Percentiles rank a stretch among this genome's conserved stretches.
Evolutionary conservation across 2,113 vertebrate genomes (phyloP).

Genomic region (Sebastes schlegelii): DNA sequence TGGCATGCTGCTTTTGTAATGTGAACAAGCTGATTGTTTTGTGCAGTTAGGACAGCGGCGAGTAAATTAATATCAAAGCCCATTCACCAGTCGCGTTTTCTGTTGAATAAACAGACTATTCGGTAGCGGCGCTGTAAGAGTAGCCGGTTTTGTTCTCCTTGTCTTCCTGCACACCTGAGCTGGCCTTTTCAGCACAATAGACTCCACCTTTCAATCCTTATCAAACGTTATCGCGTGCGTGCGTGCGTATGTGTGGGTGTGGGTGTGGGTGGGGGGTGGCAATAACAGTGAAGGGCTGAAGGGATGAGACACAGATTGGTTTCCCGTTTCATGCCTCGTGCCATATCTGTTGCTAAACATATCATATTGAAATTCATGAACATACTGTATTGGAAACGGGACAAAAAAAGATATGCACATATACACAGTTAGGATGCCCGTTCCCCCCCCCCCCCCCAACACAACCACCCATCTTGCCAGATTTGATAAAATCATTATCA

Average conservation of each 20-base stretch:
- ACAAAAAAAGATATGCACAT: constrained; percentile 35
- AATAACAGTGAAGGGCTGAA: constrained; percentile 43
- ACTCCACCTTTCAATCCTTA: constrained; percentile 58
- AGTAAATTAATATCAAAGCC: constrained; percentile 26
- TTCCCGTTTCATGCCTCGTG: constrained; percentile 53
- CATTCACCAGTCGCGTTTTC: neutral
- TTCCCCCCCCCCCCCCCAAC: constrained; percentile 1
- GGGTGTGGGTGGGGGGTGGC: constrained; percentile 1
- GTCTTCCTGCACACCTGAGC: constrained; percentile 50
- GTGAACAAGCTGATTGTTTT: constrained; percentile 29
- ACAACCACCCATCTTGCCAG: constrained; percentile 61
- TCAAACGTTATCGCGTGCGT: constrained; percentile 47
- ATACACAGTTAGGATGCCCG: constrained; percentile 19
- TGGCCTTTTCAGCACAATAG: constrained; percentile 46
- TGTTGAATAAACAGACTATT: constrained; percentile 9
- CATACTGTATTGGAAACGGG: constrained; percentile 52
- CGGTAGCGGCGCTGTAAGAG: neutral
- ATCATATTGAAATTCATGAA: constrained; percentile 63
- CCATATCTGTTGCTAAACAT: constrained; percentile 46
- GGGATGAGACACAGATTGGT: constrained; percentile 48
- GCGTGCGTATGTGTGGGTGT: constrained; percentile 6
- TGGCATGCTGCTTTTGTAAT: constrained; percentile 14
- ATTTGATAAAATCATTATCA: constrained; percentile 81
- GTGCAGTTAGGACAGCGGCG: neutral
- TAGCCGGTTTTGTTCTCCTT: constrained; percentile 15